Conservation (phyloP, 2,797 vertebrate species). For the Ctenosaura bakeri region DNA sequence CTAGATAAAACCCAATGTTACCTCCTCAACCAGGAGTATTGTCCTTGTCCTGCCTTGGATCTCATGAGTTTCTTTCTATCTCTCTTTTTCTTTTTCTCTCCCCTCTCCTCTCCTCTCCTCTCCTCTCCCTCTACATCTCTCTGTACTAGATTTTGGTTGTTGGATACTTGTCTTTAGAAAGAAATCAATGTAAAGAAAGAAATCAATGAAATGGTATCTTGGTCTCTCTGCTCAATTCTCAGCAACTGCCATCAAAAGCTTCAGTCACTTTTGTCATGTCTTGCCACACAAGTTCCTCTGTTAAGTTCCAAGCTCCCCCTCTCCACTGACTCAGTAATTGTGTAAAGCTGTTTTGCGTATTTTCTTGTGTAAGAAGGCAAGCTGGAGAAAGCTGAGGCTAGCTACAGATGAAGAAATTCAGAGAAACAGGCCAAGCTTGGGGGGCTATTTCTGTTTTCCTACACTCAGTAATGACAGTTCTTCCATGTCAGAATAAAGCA, state of each 20-base stretch:
- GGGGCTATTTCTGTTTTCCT: neutral
- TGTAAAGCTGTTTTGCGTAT: neutral
- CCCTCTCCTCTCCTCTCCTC: no score
- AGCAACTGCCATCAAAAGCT: neutral
- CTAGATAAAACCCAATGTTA: neutral
- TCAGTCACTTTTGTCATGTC: neutral
- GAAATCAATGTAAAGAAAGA: neutral
- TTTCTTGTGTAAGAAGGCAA: constrained; percentile 3
- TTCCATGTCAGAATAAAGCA: constrained; percentile 18
- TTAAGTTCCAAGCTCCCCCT: constrained; percentile 1
- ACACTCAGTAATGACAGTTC: neutral
- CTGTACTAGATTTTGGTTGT: neutral
- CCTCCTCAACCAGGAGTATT: neutral
- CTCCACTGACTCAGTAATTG: neutral
- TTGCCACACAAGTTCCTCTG: neutral
- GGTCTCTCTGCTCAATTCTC: neutral
- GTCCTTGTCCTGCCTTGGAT: neutral
- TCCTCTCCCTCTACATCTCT: no score
- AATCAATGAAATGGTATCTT: neutral
- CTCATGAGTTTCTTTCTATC: neutral
- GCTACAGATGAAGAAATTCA: neutral
- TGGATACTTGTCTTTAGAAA: neutral
- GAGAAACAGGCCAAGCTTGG: neutral
- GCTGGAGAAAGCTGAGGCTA: neutral
- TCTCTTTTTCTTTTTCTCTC: fast-evolving